These are phyloP conservation scores for Dastarcus helophoroides DNA, from an alignment of 2,888 invertebrate species.

Conservation along the genomic window DNA sequence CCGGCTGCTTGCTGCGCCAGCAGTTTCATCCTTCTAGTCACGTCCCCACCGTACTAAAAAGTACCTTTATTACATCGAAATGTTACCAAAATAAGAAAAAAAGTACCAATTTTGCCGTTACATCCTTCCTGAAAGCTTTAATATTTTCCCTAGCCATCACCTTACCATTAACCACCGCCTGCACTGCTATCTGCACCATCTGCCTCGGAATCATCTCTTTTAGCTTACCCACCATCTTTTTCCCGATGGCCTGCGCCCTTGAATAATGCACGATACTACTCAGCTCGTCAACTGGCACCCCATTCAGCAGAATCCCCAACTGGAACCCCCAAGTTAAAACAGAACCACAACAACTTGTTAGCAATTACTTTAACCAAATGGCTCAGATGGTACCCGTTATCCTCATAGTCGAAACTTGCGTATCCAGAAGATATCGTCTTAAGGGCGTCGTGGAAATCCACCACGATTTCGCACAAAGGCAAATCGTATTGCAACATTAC, in stretches of 20 bases:
- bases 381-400: constrained; percentile 68
- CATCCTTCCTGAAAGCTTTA: constrained; percentile 82
- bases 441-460: constrained; percentile 88
- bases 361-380: constrained; percentile 54
- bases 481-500: constrained; percentile 72
- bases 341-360: neutral
- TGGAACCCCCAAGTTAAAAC: constrained; percentile 28
- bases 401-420: constrained; percentile 91
- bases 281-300: constrained; percentile 69
- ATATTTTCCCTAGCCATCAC: constrained; percentile 76
- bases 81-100: constrained; percentile 4
- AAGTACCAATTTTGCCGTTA: constrained; percentile 82
- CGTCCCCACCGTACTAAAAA: constrained; percentile 82
- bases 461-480: constrained; percentile 85
- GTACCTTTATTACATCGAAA: constrained; percentile 9
- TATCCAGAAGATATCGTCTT: constrained; percentile 89
- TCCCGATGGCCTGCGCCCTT: constrained; percentile 52
- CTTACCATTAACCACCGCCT: constrained; percentile 69
- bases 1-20: constrained; percentile 84
- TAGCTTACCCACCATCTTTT: constrained; percentile 59
- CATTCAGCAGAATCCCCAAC: constrained; percentile 72
- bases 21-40: constrained; percentile 80
- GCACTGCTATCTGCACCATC: constrained; percentile 77
- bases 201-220: constrained; percentile 82
- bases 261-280: constrained; percentile 67